Conservation (phyloP, 2,888 invertebrate species). For the Fabriciana adippe region DNA sequence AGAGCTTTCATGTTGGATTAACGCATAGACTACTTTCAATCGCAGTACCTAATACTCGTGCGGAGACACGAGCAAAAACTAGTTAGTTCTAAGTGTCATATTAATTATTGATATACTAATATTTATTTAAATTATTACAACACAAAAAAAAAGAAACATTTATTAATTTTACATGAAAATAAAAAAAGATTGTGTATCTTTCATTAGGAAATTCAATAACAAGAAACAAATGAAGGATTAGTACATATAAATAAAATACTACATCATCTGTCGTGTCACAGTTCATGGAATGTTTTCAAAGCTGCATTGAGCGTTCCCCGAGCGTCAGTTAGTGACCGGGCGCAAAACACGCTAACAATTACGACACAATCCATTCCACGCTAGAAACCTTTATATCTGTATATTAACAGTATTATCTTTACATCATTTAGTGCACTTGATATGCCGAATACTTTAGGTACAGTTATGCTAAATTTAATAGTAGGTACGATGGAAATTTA, state of each 20-base stretch:
- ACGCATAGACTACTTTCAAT: too few species aligned
- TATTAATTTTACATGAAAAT: too few species aligned
- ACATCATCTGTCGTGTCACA: conserved; percentile 37
- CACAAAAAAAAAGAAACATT: too few species aligned
- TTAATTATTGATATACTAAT: too few species aligned
- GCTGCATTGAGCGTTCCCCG: conserved; percentile 42
- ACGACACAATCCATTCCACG: conserved; percentile 39
- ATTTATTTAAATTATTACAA: too few species aligned
- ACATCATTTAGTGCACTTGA: conserved; percentile 33
- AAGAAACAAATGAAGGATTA: too few species aligned
- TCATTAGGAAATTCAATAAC: too few species aligned
- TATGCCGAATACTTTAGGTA: conserved; percentile 14
- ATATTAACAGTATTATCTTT: conserved; percentile 34
- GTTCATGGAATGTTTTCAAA: conserved; percentile 43
- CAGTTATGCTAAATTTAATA: conserved; percentile 6
- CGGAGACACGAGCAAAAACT: too few species aligned
- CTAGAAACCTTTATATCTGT: conserved; percentile 36
- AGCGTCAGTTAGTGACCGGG: conserved; percentile 43
- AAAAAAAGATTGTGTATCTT: too few species aligned
- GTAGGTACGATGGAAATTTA: conserved; percentile 6
- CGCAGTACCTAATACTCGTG: too few species aligned
- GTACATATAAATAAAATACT: neutral
- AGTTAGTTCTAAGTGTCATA: too few species aligned
- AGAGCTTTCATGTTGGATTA: too few species aligned
- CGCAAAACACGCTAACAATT: conserved; percentile 41